These are phyloP conservation scores for Podarcis siculus DNA, from an alignment of 2,797 vertebrate species.

Conservation along the genomic window DNA sequence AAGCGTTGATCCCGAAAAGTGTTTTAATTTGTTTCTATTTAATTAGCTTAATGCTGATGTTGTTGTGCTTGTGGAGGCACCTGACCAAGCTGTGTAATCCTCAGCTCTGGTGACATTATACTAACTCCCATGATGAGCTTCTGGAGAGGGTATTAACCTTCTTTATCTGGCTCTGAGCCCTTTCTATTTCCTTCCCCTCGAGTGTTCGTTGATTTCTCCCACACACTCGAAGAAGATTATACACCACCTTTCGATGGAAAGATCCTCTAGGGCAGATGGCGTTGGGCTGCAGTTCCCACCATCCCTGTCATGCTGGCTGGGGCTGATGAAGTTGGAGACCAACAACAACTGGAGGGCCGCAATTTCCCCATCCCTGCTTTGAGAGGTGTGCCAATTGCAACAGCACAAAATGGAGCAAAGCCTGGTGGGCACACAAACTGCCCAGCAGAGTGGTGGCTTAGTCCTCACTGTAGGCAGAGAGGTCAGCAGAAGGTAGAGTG, in stretches of 20 bases:
- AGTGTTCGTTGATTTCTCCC: slow-evolving; percentile 61
- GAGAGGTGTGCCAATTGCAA: not conserved
- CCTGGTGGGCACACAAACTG: not conserved
- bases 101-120: slow-evolving; percentile 33
- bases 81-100: slow-evolving; percentile 59
- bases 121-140: slow-evolving; percentile 65
- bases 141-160: slow-evolving; percentile 68
- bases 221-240: not conserved
- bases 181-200: slow-evolving; percentile 44
- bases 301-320: no score
- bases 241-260: no score
- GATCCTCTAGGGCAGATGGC: not conserved
- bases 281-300: no score
- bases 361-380: no score
- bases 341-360: no score
- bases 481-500: no score
- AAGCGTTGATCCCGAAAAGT: slow-evolving; percentile 66
- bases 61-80: slow-evolving; percentile 27
- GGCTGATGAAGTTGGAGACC: no score
- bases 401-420: not conserved
- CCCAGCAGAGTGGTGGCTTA: not conserved
- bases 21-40: slow-evolving; percentile 71
- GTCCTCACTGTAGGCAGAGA: no score
- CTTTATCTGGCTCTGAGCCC: slow-evolving; percentile 58
- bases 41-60: slow-evolving; percentile 73